Conservation (phyloP, 2,888 invertebrate species). For the Epirrita christyi region DNA sequence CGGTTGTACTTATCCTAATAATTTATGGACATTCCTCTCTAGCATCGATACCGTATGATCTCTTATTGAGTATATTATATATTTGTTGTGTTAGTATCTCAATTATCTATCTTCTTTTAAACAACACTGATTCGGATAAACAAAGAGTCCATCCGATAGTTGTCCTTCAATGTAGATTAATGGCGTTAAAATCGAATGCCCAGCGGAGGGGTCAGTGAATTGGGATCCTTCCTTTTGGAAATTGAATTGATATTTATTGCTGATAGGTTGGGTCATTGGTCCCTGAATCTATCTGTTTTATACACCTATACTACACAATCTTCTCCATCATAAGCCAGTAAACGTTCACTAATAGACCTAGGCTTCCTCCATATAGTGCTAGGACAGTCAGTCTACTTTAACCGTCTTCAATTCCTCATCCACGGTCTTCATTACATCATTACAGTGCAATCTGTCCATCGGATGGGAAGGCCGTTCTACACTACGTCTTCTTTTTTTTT, state of each 20-base stretch:
- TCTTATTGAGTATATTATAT: neutral
- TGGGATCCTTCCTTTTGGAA: constrained; percentile 43
- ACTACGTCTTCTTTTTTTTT: too few relatives aligned
- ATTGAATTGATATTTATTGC: constrained; percentile 46
- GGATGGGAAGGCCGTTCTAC: too few relatives aligned
- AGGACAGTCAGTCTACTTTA: too few relatives aligned
- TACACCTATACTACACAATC: neutral
- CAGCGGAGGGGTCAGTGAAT: constrained; percentile 36
- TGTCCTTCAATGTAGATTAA: constrained; percentile 53
- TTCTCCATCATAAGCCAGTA: neutral
- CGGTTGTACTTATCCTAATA: too few relatives aligned
- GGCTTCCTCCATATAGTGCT: neutral
- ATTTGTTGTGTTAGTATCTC: too few relatives aligned
- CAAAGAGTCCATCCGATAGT: constrained; percentile 40
- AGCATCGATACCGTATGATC: neutral
- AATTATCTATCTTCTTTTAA: too few relatives aligned
- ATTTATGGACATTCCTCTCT: too few relatives aligned
- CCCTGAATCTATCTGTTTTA: constrained; percentile 8
- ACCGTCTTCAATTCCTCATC: too few relatives aligned
- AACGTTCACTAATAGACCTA: neutral
- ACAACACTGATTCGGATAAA: constrained; percentile 35
- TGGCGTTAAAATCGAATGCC: constrained; percentile 51
- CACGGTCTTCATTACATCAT: too few relatives aligned
- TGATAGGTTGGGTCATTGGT: constrained; percentile 31
- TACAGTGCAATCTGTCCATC: too few relatives aligned